These are phyloP conservation scores for Clarias laeviceps DNA, from an alignment of 2,797 vertebrate genomes.

Conservation along the genomic window DNA sequence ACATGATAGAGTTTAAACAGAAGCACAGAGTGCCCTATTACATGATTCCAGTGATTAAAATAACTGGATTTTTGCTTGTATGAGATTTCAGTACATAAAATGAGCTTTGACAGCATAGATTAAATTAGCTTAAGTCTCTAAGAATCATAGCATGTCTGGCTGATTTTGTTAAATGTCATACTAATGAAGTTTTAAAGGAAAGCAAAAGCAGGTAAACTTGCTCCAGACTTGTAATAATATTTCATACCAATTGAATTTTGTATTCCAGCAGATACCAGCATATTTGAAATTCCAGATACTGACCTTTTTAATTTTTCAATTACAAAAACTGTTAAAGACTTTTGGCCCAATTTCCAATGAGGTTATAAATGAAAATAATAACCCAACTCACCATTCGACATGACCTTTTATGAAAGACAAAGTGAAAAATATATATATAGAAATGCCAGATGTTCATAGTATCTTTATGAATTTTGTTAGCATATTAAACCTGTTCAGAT, in stretches of 20 bases:
- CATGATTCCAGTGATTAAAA: not conserved
- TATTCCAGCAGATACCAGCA: not conserved
- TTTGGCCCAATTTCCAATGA: not conserved
- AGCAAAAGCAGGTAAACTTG: slow-evolving; percentile 3
- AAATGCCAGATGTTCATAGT: not conserved
- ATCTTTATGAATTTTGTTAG: not conserved
- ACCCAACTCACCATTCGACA: not conserved
- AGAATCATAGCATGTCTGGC: not conserved
- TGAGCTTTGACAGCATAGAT: not conserved
- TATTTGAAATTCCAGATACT: not conserved
- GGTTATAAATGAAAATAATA: no score
- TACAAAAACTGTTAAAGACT: not conserved
- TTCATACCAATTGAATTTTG: not conserved
- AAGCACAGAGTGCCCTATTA: not conserved
- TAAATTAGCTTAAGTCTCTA: slow-evolving; percentile 16
- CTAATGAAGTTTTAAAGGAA: not conserved
- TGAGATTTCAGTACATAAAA: slow-evolving; percentile 12
- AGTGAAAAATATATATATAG: no score
- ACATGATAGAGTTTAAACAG: slow-evolving; percentile 14
- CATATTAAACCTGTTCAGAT: not conserved
- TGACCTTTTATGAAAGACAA: not conserved
- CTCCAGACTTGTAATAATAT: not conserved
- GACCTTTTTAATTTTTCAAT: not conserved
- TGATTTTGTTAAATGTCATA: not conserved
- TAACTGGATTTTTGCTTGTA: not conserved